phyloP scores from a whole-genome alignment of 2,888 invertebrate genomes.

The Opisthograptis luteolata region DNA sequence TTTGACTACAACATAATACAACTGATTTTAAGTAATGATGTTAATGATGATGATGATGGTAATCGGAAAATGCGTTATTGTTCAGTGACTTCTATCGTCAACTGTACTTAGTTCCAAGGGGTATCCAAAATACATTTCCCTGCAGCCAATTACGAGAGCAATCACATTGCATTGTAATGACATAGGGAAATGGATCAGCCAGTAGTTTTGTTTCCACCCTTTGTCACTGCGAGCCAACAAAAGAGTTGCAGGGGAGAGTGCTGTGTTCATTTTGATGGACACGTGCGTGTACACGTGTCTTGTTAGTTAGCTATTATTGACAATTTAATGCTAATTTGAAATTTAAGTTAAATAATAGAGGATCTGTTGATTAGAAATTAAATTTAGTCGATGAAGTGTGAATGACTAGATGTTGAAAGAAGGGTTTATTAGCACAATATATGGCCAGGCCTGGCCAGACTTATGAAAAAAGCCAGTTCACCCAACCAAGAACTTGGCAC shows the following conservation, averaged over 20 bases:
- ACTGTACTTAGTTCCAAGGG: too few species aligned
- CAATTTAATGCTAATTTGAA: conserved; percentile 26
- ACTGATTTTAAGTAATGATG: too few species aligned
- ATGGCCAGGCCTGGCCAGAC: too few species aligned
- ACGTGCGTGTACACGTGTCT: conserved; percentile 46
- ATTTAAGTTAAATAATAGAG: conserved; percentile 7
- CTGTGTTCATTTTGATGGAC: conserved; percentile 33
- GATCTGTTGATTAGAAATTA: too few species aligned
- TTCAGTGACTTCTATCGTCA: too few species aligned
- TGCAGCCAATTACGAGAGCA: conserved; percentile 34
- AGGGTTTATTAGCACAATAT: background rate
- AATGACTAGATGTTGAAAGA: background rate
- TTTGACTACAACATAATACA: too few species aligned
- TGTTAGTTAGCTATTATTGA: conserved; percentile 42
- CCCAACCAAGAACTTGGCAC: too few species aligned
- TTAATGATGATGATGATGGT: too few species aligned
- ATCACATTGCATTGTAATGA: conserved; percentile 32
- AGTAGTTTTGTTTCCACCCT: conserved; percentile 38
- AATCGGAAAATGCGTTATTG: too few species aligned
- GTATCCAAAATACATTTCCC: conserved; percentile 10
- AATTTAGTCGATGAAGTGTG: background rate
- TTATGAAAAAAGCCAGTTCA: too few species aligned
- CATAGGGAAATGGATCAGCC: conserved; percentile 35
- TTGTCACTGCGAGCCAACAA: conserved; percentile 26
- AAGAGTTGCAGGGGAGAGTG: conserved; percentile 17